Percentiles rank a stretch among this genome's conserved stretches.
Conservation (phyloP, 2,888 invertebrate species). For the Drepana falcataria region DNA sequence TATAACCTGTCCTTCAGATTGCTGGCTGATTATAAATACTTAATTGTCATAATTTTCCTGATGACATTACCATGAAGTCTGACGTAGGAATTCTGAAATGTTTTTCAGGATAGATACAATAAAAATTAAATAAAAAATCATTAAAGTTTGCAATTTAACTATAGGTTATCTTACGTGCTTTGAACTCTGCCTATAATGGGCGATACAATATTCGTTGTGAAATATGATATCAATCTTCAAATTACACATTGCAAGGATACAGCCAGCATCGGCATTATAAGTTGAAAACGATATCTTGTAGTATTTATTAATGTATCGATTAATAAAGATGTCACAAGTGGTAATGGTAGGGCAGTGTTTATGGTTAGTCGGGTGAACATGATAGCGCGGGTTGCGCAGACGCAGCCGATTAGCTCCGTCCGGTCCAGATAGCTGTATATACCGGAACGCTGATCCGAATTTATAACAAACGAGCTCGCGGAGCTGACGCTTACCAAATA, state of each 20-base stretch:
- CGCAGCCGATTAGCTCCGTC: constrained; percentile 64
- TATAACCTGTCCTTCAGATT: too few species aligned
- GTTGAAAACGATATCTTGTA: neutral
- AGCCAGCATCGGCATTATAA: neutral
- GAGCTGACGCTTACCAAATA: constrained; percentile 38
- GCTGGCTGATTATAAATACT: too few species aligned
- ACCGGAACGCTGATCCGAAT: constrained; percentile 69
- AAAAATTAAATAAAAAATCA: too few species aligned
- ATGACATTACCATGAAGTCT: too few species aligned
- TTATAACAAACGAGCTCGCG: constrained; percentile 32
- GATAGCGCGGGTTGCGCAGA: constrained; percentile 60
- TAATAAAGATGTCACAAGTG: constrained; percentile 4
- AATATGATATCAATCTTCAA: too few species aligned
- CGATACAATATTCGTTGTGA: too few species aligned
- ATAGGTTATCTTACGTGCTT: too few species aligned
- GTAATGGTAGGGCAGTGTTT: constrained; percentile 27
- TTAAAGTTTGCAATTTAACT: too few species aligned
- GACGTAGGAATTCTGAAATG: too few species aligned
- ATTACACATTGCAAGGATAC: neutral
- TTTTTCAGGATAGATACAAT: too few species aligned
- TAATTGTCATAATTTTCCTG: too few species aligned
- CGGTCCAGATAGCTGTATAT: constrained; percentile 64
- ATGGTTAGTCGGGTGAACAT: constrained; percentile 40
- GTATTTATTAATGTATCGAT: neutral
- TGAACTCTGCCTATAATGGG: too few species aligned